Percentiles rank a stretch among this genome's conserved stretches.
Evolutionary conservation across 2,888 invertebrate species (phyloP).

Genomic region (Ormyrus nitidulus): DNA sequence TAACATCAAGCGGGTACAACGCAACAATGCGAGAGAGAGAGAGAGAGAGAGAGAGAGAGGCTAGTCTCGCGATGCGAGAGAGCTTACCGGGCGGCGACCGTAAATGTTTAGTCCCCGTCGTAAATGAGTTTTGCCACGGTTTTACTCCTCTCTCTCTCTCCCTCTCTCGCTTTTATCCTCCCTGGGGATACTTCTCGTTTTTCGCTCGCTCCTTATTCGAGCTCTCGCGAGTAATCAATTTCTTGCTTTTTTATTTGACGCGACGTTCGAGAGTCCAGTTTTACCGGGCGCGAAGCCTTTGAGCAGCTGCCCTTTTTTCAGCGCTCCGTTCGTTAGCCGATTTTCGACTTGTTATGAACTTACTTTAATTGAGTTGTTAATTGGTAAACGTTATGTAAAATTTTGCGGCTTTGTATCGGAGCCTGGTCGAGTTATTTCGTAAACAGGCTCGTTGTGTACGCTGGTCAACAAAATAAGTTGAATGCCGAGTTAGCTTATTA

Average conservation of each 20-base stretch:
- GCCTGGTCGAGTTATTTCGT: no score
- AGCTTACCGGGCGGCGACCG: conserved; percentile 59
- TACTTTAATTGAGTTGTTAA: no score
- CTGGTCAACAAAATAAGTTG: no score
- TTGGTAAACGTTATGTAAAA: no score
- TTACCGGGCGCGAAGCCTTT: no score
- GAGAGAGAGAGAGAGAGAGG: conserved; percentile 33
- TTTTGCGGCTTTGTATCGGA: no score
- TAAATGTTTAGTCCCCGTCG: conserved; percentile 64
- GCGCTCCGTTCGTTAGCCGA: no score
- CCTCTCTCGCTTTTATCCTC: background rate
- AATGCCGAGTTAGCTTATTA: no score
- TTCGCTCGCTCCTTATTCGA: background rate
- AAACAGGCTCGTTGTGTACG: no score
- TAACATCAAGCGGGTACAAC: conserved; percentile 68
- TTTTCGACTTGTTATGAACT: no score
- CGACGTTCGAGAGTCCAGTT: no score
- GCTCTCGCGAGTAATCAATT: background rate
- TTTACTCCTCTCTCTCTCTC: conserved; percentile 42
- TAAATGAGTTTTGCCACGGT: conserved; percentile 61
- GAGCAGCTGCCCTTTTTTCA: background rate
- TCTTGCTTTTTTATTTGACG: conserved; percentile 19
- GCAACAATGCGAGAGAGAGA: conserved; percentile 64
- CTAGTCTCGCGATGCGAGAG: conserved; percentile 20
- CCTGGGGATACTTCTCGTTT: background rate